Evolutionary conservation across 2,113 vertebrate species (phyloP).

Genomic region (Myiozetetes cayanensis): DNA sequence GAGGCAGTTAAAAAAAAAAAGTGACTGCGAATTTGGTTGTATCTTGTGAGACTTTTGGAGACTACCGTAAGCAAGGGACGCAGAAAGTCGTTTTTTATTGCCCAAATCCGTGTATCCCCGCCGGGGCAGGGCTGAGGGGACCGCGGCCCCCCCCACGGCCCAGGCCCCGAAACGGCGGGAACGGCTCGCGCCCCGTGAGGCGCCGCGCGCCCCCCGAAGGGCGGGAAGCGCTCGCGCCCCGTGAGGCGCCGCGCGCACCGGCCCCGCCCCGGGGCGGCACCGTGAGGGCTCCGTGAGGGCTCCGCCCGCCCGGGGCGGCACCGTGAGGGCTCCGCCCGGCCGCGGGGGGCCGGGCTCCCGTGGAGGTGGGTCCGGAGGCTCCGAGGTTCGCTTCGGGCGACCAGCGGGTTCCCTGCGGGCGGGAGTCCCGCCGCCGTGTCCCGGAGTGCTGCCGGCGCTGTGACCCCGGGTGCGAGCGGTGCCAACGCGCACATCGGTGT

Average conservation of each 20-base stretch:
- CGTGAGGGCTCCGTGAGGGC: no score
- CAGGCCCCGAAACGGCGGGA: not conserved
- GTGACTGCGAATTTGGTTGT: not conserved
- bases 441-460: not conserved
- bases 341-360: not conserved
- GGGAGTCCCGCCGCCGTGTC: not conserved
- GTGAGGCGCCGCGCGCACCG: no score
- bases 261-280: no score
- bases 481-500: not conserved
- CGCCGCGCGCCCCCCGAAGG: not conserved
- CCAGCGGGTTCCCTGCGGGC: not conserved
- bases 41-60: not conserved
- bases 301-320: no score
- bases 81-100: rapidly evolving
- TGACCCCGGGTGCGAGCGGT: not conserved
- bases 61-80: rapidly evolving
- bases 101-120: rapidly evolving
- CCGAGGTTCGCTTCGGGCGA: no score
- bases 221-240: not conserved
- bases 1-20: not conserved
- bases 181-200: not conserved
- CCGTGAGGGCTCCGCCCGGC: not conserved
- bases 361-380: not conserved
- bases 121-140: rapidly evolving
- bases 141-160: not conserved